Evolutionary conservation across 2,888 invertebrate genomes (phyloP), one percentile per base, ranked within the genome.

Genomic region (Elegia similella): DNA sequence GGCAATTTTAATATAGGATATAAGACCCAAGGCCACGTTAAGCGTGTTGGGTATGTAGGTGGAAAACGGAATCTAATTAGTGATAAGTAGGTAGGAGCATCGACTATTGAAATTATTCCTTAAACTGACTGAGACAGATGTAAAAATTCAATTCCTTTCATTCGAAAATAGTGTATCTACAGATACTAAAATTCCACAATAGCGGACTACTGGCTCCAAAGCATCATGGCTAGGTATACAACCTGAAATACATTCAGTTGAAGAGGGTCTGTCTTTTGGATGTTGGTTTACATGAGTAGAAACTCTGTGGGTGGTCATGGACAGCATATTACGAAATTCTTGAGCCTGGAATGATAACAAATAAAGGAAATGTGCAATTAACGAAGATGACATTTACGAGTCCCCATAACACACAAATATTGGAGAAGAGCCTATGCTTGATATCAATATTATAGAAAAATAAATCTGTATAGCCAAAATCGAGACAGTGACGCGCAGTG

Each of bases 361-460:
- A 38, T 15, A 34, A 10, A 50, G 34, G 50, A 34, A 50, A 17
- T 38, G 50, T 15, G 15, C 15, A 50, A 50, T 34, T 50, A 15
- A 12, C 12, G 12, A 38, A 34, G 15, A 50, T 50, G 50, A 34
- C 50, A 50, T 50, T 50, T 34, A 50, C 34, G 38, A 50, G 1
- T 10, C 34, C 12, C 16, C 32, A 13, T 50, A 34, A 50, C 32
- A 34, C 34, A 17, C 15, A 50, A 12, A 34, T 50, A 16, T 50
- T 50, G 50, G 50, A 34, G 1, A 8, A 32, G 7, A 50, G 50
- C 50, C 50, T 34, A 32, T 13, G 10, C 12, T 46, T 10, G 6
- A 50, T 17, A 16, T 50, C 34, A 50, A 50, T 50, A 34, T 50
- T 50, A 34, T 46, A 23, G 23, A 12, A 46, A 46, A 46, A 7